A percentile compares a stretch with the other conserved stretches of the same genome.
Evolutionary conservation across 1,140 invertebrate species (phyloP).

Genomic region (Elymnias hypermnestra): DNA sequence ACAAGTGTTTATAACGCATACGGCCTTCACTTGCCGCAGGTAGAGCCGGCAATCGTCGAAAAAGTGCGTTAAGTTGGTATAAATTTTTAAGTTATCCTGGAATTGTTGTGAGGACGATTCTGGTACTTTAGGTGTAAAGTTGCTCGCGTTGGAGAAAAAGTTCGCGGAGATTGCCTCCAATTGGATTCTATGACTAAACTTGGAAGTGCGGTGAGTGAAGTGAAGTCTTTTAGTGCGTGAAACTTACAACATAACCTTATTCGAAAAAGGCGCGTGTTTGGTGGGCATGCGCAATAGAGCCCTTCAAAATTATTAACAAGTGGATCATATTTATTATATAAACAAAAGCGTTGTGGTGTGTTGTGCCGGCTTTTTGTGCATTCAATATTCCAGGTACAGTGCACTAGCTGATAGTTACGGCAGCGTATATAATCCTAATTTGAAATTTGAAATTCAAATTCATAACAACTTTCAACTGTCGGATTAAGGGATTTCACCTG

Average conservation of each 20-base stretch:
- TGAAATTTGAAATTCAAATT: slow-evolving; percentile 39
- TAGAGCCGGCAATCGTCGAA: slow-evolving; percentile 58
- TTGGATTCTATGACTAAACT: slow-evolving; percentile 54
- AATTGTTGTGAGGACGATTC: slow-evolving; percentile 30
- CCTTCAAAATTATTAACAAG: slow-evolving; percentile 62
- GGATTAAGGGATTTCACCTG: slow-evolving; percentile 63
- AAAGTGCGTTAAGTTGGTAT: slow-evolving; percentile 43
- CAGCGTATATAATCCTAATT: no score
- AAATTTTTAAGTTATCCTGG: slow-evolving; percentile 27
- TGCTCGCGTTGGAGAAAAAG: slow-evolving; percentile 30
- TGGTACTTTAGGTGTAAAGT: slow-evolving; percentile 25
- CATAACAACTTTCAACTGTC: slow-evolving; percentile 64
- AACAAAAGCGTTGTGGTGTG: slow-evolving; percentile 57
- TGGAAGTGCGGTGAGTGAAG: slow-evolving; percentile 40
- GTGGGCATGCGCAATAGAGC: slow-evolving; percentile 63
- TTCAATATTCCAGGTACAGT: slow-evolving; percentile 36
- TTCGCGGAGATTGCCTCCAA: slow-evolving; percentile 41
- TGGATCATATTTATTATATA: slow-evolving; percentile 64
- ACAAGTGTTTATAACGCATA: slow-evolving; percentile 65
- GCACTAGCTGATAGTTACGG: slow-evolving; percentile 30
- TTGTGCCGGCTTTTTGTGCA: slow-evolving; percentile 36
- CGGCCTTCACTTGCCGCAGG: slow-evolving; percentile 62
- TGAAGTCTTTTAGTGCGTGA: slow-evolving; percentile 45
- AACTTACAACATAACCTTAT: slow-evolving; percentile 68
- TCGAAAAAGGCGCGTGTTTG: slow-evolving; percentile 61